Evolutionary conservation across 92 coral and sea anemone genomes (phyloP).

Genomic region (Diadumene lineata): DNA sequence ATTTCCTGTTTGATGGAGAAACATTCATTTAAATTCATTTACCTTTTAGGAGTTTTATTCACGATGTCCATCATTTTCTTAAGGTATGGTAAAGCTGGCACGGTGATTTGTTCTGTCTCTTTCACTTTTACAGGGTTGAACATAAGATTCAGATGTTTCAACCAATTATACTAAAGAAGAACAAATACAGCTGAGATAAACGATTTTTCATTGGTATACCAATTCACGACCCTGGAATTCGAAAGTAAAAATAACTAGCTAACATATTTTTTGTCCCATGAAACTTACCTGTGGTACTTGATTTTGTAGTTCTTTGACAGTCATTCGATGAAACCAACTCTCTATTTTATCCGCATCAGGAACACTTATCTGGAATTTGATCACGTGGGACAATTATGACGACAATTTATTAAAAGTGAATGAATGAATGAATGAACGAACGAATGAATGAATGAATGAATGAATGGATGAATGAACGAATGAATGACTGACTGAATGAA

Average conservation of each 20-base stretch:
- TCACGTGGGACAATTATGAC: too few relatives aligned
- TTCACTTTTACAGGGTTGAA: constrained; percentile 70
- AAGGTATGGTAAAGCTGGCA: constrained; percentile 89
- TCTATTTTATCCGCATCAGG: constrained; percentile 97
- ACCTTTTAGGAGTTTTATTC: constrained; percentile 83
- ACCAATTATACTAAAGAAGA: constrained; percentile 81
- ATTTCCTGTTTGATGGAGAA: neutral
- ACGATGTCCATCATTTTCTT: constrained; percentile 66
- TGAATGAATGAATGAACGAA: too few relatives aligned
- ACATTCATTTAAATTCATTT: constrained; percentile 11
- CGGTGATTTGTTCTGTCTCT: constrained; percentile 79
- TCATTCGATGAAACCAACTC: constrained; percentile 94
- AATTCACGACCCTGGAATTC: too few relatives aligned
- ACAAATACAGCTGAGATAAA: too few relatives aligned
- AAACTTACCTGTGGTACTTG: constrained; percentile 89
- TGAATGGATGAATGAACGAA: too few relatives aligned
- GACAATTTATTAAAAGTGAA: too few relatives aligned
- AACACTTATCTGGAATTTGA: constrained; percentile 87
- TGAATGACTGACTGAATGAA: too few relatives aligned
- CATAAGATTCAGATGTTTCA: constrained; percentile 70
- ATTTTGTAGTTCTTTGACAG: constrained; percentile 65
- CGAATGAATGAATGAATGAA: too few relatives aligned
- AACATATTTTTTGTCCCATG: too few relatives aligned
- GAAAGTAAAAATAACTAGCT: too few relatives aligned
- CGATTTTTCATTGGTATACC: too few relatives aligned